phyloP scores from a whole-genome alignment of 2,113 vertebrate species.

The Acrocephalus arundinaceus region DNA sequence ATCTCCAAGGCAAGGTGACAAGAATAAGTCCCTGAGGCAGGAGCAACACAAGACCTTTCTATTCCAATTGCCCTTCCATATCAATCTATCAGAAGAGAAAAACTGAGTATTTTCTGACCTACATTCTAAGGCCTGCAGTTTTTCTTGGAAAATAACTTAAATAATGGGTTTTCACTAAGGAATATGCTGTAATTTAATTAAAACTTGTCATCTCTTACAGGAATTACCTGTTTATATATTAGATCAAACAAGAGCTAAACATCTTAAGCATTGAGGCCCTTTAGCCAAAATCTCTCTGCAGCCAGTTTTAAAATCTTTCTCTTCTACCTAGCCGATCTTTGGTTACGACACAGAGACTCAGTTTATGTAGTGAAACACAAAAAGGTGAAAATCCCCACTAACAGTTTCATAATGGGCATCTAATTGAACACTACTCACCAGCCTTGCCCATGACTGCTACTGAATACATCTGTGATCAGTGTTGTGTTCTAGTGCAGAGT shows the following conservation, averaged over 20 bases:
- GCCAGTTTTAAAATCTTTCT: neutral
- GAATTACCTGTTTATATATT: neutral
- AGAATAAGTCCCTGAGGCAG: neutral
- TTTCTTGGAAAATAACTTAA: neutral
- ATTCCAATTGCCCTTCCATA: neutral
- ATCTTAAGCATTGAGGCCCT: neutral
- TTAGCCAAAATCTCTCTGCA: neutral
- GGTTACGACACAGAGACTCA: neutral
- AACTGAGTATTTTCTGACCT: neutral
- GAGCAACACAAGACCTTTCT: neutral
- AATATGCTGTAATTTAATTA: neutral
- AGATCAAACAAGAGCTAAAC: neutral
- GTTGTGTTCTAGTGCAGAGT: neutral
- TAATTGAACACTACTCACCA: neutral
- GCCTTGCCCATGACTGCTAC: neutral
- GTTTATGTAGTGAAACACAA: neutral
- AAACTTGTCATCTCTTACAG: neutral
- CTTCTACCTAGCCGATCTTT: neutral
- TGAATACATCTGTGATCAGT: neutral
- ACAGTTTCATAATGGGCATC: neutral
- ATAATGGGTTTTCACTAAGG: neutral
- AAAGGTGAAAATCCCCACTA: neutral
- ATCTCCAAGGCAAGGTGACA: neutral
- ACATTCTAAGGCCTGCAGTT: neutral
- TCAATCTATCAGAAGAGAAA: neutral